Evolutionary conservation across 2,797 vertebrate species (phyloP), one percentile per base, ranked within the genome.

Genomic region (Silurus lanzhouensis): DNA sequence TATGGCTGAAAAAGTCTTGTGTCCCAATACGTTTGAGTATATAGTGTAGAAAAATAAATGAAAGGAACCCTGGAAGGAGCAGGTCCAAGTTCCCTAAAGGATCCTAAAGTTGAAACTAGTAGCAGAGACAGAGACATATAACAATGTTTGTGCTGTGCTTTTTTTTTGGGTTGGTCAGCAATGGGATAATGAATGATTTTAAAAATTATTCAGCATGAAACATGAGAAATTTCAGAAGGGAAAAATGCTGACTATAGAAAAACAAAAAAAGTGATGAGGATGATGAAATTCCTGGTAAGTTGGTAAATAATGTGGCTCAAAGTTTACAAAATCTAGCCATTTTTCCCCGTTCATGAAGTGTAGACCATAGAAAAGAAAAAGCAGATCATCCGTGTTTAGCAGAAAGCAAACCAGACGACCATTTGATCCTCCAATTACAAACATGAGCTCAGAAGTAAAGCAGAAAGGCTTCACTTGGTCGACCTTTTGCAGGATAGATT

Each of bases 401-500:
- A 12, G 46, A 52, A 66, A 81, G 15, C 78, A 20, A 31, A 19
- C 48, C 9, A 20, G 78, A 22, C 64, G 61, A 67, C 79, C n/a
- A 4, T 66, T 67, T n/a, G 13, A 19, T 25, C 78, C 14, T 52
- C 78, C 14, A 3, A 46, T 48, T 8, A 82, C n/a, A 80, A 74
- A 17, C 81, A 25, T 19, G 25, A 70, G 58, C 38, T 68, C 67
- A 55, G 46, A 25, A 75, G 70, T 15, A 13, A 1, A n/a, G 57
- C 72, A 44, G 80, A 57, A 75, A 19, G 15, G 38, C n/a, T 19
- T 58, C 22, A 15, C 27, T 44, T 22, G 31, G 15, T 84, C 61
- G 9, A 88, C 81, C 55, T 82, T 55, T 52, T 22, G 13, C 27
- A 14, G 80, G 48, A 63, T 78, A 66, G 52, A 81, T 89, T 87